Evolutionary conservation across 2,888 invertebrate genomes (phyloP).

Genomic region (Ferdinandea cuprea): DNA sequence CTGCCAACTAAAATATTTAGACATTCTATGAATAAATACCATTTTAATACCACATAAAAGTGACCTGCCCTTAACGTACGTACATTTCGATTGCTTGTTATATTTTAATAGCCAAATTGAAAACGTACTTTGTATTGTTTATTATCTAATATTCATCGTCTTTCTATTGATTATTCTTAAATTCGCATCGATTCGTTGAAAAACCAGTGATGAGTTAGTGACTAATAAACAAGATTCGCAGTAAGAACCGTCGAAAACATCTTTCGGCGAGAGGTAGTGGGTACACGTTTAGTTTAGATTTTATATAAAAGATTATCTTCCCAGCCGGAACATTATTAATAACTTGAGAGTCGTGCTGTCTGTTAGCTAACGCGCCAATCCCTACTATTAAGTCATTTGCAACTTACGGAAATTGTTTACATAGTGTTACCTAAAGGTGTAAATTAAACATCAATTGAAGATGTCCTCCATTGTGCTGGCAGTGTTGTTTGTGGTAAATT

Average conservation of each 20-base stretch:
- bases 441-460: slow-evolving; percentile 41
- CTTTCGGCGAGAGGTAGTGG: slow-evolving; percentile 17
- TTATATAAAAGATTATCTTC: slow-evolving; percentile 62
- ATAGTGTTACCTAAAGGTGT: slow-evolving; percentile 15
- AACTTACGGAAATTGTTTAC: slow-evolving; percentile 36
- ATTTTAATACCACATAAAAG: too few species aligned
- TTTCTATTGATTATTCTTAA: slow-evolving; percentile 32
- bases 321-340: slow-evolving; percentile 49
- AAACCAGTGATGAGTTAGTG: slow-evolving; percentile 56
- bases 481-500: slow-evolving; percentile 59
- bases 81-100: too few species aligned
- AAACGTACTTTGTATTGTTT: too few species aligned
- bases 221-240: slow-evolving; percentile 69
- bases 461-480: slow-evolving; percentile 54
- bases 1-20: too few species aligned
- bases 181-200: slow-evolving; percentile 18
- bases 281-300: slow-evolving; percentile 25
- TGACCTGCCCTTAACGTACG: too few species aligned
- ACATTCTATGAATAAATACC: too few species aligned
- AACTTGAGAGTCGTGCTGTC: slow-evolving; percentile 59
- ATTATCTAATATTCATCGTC: slow-evolving; percentile 57
- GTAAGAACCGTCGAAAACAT: slow-evolving; percentile 48
- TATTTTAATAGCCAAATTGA: too few species aligned
- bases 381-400: slow-evolving; percentile 6
- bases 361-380: slow-evolving; percentile 33